Evolutionary conservation across 1,140 invertebrate genomes (phyloP), one percentile per base, ranked within the genome.

Genomic region (Ylistrum balloti): DNA sequence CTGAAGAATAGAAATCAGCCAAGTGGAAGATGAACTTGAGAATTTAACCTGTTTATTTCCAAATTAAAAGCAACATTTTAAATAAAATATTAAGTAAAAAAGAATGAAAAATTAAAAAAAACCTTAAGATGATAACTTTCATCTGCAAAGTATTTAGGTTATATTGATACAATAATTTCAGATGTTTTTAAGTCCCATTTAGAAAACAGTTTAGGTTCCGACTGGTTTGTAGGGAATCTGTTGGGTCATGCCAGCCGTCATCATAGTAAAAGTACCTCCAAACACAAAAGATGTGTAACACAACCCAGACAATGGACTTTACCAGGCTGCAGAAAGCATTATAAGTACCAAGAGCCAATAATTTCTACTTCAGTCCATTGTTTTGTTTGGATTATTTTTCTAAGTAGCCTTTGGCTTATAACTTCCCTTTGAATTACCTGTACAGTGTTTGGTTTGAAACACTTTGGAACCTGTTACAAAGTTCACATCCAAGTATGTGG

Each of bases 281-380:
- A 74, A 74, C 56, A 74, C 56, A 74, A 74, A 74, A 74, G 56
- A 74, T 74, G 56, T 74, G 22, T 74, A 74, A 74, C 28, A 74
- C n/a, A 74, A 74, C 20, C 35, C 56, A n/a, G n/a, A 74, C 56
- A 74, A 74, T 74, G 28, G 56, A 9, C 22, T 74, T 28, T 28
- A 74, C n/a, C 56, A 28, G 56, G 56, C 56, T 74, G 56, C 56
- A 74, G 56, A 74, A 74, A 74, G 56, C 28, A 74, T 74, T 74
- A n/a, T 74, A 7, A 5, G 56, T 28, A 74, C n/a, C 56, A 74
- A 74, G 56, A 74, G 22, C 56, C 56, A n/a, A 74, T 28, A 38
- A 11, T 74, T 74, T 74, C 56, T 28, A 74, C n/a, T 74, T 5
- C 5, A 74, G 56, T 28, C 56, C n/a, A 74, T 74, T 74, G 56